These are phyloP conservation scores for Lasioglossum oenotherae DNA, from an alignment of 2,888 invertebrate species.

Conservation along the genomic window DNA sequence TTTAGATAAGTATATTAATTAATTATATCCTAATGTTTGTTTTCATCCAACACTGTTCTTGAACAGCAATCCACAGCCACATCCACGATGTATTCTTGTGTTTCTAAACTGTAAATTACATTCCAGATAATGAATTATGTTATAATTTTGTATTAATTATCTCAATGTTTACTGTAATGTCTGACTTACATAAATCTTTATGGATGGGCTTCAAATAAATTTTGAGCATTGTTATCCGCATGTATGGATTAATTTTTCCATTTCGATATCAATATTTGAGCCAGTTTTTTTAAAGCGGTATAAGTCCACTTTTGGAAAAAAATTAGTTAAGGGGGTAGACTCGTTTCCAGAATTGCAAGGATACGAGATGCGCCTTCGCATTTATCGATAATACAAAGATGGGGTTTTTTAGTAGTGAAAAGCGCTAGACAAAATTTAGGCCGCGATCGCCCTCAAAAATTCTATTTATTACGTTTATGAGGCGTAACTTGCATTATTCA, in stretches of 20 bases:
- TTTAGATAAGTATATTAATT: background rate
- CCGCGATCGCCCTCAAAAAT: too few relatives aligned
- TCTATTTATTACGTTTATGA: too few relatives aligned
- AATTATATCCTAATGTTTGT: background rate
- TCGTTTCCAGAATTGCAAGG: too few relatives aligned
- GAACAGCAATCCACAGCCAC: constrained; percentile 1
- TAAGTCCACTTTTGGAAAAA: too few relatives aligned
- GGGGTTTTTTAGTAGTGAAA: too few relatives aligned
- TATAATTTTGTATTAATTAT: background rate
- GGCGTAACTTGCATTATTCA: too few relatives aligned
- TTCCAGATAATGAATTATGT: background rate
- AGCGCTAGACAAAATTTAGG: too few relatives aligned
- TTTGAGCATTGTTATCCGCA: background rate
- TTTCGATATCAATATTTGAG: background rate
- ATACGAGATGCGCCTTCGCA: too few relatives aligned
- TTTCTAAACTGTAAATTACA: background rate
- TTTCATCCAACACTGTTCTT: background rate
- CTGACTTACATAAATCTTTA: background rate
- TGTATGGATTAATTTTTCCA: background rate
- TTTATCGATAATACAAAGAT: too few relatives aligned
- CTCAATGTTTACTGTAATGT: background rate
- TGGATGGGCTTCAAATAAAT: background rate
- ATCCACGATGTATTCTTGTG: background rate
- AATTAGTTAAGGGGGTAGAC: background rate
- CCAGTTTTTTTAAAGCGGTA: too few relatives aligned